Base-by-base conservation (phyloP, 37 sponge, comb jelly and placozoan genomes). In the Ephydatia muelleri region DNA sequence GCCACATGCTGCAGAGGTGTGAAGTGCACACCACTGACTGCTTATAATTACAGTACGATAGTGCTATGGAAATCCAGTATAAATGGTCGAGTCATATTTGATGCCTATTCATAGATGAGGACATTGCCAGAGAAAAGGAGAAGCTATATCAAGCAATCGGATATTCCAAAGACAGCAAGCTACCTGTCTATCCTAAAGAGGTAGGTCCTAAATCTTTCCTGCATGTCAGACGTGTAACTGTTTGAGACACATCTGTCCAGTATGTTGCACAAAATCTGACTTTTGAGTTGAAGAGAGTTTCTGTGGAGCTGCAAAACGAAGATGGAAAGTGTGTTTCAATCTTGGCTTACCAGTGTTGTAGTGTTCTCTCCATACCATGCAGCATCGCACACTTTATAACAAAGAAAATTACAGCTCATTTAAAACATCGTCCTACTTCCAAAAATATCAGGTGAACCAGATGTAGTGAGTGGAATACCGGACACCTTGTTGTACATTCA, bases 91-190 rank as follows among this genome's bases (percentile, higher is more conserved):
- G 72, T 71, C 30, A 33, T 33, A n/a, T 30, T 11, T 49, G 14
- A 4, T 49, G 19, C 6, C 27, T n/a, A 49, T 37, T 69, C 70
- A 23, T 74, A 90, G 94, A 89, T 29, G 72, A 84, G 4, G 87
- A 83, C 37, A 13, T 93, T 19, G 79, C 80, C 39, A 78, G 68
- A 31, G 94, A 93, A 77, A 93, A 84, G 78, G 73, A 86, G 66
- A 90, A 90, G 73, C 49, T 93, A 29, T 93, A 90, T 49, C 73
- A 90, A 29, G 84, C 94, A 39, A 83, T 93, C 67, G 94, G 91
- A 38, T 93, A 93, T 72, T 78, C 79, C 19, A 84, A 91, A 28
- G 77, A 83, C 29, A 70, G 40, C 23, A 28, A 69, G 66, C 31
- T 71, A 22, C 83, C 92, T 30, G 35, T 1, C 31, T 86, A 82